These are phyloP conservation scores for Cataglyphis cursor DNA, from an alignment of 2,888 invertebrate genomes.

Conservation along the genomic window DNA sequence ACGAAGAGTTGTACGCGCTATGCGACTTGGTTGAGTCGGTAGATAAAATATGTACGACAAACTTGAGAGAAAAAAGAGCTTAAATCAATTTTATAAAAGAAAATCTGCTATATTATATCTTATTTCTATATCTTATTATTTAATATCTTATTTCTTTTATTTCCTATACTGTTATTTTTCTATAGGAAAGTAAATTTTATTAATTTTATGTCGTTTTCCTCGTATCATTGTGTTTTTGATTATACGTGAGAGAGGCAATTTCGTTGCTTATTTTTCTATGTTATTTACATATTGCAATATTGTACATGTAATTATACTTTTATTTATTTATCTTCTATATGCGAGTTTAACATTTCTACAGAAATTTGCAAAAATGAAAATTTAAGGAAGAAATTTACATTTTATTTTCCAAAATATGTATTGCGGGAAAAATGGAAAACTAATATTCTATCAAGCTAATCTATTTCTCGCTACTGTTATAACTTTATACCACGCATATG, in stretches of 20 bases:
- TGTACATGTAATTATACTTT: background rate
- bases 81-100: background rate
- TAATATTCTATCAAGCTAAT: background rate
- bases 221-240: slow-evolving; percentile 2
- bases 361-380: slow-evolving; percentile 12
- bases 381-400: slow-evolving; percentile 20
- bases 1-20: slow-evolving; percentile 25
- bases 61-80: background rate
- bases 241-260: background rate
- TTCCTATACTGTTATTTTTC: background rate
- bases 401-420: background rate
- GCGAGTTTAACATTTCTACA: background rate
- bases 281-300: background rate
- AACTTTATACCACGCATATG: background rate
- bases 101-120: background rate
- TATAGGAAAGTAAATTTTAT: background rate
- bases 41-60: background rate
- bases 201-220: background rate
- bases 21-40: background rate
- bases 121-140: no score
- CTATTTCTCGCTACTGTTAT: background rate
- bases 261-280: slow-evolving; percentile 5
- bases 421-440: slow-evolving; percentile 9
- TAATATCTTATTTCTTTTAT: background rate
- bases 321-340: slow-evolving; percentile 7